phyloP scores from a whole-genome alignment of 2,888 invertebrate genomes.

The Toxonevra muliebris region DNA sequence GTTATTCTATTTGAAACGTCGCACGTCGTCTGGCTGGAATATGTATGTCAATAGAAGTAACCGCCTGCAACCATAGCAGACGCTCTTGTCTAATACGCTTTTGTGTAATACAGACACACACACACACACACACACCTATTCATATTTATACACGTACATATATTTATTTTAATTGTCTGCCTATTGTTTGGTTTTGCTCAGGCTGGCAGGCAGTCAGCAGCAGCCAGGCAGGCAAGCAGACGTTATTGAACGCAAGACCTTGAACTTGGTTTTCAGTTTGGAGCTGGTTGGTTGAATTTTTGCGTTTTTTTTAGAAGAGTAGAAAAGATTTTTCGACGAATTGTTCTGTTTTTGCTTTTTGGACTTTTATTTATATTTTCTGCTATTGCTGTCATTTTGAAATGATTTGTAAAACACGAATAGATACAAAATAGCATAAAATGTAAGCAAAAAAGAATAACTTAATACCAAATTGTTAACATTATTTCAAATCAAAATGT shows the following conservation, averaged over 20 bases:
- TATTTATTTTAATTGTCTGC: slow-evolving; percentile 33
- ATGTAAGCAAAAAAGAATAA: too few species aligned
- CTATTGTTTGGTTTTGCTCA: slow-evolving; percentile 36
- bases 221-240: slow-evolving; percentile 34
- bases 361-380: slow-evolving; percentile 14
- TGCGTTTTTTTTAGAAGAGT: slow-evolving; percentile 20
- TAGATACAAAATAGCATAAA: too few species aligned
- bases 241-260: slow-evolving; percentile 51
- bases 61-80: not conserved
- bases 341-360: slow-evolving; percentile 10
- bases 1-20: too few species aligned
- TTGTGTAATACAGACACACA: too few species aligned
- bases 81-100: not conserved
- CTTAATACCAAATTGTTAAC: too few species aligned
- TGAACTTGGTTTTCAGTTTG: slow-evolving; percentile 59
- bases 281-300: slow-evolving; percentile 29
- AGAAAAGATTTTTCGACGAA: slow-evolving; percentile 1
- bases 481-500: too few species aligned
- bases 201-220: not conserved
- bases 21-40: too few species aligned
- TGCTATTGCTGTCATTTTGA: slow-evolving; percentile 15
- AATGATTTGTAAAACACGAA: not conserved
- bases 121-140: not conserved
- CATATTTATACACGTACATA: slow-evolving; percentile 12
- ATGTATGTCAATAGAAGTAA: too few species aligned